Conservation (phyloP, 2,888 invertebrate species). For the Andrena dorsata region DNA sequence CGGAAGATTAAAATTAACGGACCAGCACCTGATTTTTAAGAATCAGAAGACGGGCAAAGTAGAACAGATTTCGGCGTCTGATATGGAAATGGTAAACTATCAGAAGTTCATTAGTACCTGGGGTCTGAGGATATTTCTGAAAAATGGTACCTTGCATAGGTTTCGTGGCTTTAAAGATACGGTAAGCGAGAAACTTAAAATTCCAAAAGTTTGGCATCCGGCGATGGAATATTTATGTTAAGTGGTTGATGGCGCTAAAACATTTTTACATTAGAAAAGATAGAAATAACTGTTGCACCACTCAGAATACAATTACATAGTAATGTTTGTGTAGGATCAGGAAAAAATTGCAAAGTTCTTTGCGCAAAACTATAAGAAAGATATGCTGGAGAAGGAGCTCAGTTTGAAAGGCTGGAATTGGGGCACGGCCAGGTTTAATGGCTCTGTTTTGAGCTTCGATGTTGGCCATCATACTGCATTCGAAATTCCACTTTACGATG, state of each 20-base stretch:
- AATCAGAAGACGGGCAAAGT: conserved; percentile 98
- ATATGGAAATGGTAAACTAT: conserved; percentile 96
- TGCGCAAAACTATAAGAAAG: conserved; percentile 92
- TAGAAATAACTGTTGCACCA: neutral
- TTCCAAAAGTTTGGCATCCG: no score
- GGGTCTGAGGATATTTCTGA: conserved; percentile 95
- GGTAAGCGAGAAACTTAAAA: conserved; percentile 85
- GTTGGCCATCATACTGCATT: conserved; percentile 94
- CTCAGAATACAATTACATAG: neutral
- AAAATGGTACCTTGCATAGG: conserved; percentile 95
- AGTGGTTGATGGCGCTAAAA: neutral
- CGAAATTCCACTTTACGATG: conserved; percentile 98
- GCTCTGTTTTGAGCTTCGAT: conserved; percentile 94
- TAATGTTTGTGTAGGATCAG: conserved; percentile 89
- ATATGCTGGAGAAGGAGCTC: conserved; percentile 95
- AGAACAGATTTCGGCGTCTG: conserved; percentile 93
- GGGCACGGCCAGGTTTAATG: conserved; percentile 98
- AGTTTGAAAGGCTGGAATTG: conserved; percentile 99
- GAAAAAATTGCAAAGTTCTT: conserved; percentile 97
- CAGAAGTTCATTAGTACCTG: conserved; percentile 96
- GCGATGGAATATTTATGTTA: no score
- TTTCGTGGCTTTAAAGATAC: conserved; percentile 97
- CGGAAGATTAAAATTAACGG: conserved; percentile 96
- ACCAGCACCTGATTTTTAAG: conserved; percentile 95
- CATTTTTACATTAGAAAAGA: neutral